phyloP scores from a whole-genome alignment of 2,797 vertebrate species.

The Manis pentadactyla region DNA sequence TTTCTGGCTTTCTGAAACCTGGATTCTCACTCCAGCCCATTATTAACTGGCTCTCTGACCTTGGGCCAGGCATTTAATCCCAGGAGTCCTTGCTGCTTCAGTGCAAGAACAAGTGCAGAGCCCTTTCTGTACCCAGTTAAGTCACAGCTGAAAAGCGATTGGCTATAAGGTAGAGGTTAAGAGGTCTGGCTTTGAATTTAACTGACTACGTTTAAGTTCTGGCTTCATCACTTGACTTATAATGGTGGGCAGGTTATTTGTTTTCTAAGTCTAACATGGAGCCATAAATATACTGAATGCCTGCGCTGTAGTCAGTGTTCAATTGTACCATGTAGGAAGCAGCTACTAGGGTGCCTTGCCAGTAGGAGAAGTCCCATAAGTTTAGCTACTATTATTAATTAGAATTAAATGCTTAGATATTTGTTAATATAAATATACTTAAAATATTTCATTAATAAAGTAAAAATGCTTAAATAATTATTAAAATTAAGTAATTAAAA shows the following conservation, averaged over 20 bases:
- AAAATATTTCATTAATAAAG: neutral
- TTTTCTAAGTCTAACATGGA: neutral
- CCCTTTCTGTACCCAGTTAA: neutral
- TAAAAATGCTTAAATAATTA: neutral
- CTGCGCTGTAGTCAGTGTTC: neutral
- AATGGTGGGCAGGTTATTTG: neutral
- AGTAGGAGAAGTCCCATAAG: neutral
- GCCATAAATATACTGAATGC: neutral
- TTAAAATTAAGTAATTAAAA: conserved; percentile 4
- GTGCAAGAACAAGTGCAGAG: neutral
- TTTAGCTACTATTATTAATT: conserved; percentile 12
- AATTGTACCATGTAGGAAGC: neutral
- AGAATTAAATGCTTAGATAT: neutral
- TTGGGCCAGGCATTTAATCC: neutral
- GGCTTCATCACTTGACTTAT: neutral
- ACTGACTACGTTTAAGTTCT: neutral
- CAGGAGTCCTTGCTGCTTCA: neutral
- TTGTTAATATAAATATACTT: neutral
- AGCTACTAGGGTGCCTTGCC: neutral
- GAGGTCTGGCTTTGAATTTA: neutral
- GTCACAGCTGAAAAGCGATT: neutral
- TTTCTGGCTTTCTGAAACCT: neutral
- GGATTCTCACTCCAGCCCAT: neutral
- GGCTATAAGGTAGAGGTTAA: neutral
- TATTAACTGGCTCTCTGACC: neutral